These are phyloP conservation scores for Rissa tridactyla DNA, from an alignment of 2,113 vertebrate genomes.

Conservation along the genomic window DNA sequence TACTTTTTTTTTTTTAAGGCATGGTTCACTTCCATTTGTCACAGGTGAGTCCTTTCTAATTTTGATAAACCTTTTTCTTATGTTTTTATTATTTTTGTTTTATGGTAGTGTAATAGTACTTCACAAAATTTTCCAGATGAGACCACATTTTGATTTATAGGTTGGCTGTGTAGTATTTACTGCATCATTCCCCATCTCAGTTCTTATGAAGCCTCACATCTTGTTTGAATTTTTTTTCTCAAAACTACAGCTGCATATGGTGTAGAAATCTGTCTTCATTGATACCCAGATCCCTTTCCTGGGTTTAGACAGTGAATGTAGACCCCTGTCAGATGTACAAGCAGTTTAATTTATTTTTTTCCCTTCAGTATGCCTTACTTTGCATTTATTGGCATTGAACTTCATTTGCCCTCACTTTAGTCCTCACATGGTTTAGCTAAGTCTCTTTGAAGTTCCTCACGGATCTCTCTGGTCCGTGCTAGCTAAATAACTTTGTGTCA, in stretches of 20 bases:
- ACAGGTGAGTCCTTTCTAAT: not conserved
- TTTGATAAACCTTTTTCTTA: not conserved
- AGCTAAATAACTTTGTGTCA: constrained; percentile 54
- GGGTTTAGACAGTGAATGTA: constrained; percentile 20
- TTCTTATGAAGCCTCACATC: constrained; percentile 20
- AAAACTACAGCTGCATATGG: constrained; percentile 28
- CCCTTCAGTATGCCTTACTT: constrained; percentile 35
- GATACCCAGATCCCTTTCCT: constrained; percentile 35
- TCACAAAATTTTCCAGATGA: not conserved
- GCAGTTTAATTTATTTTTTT: constrained; percentile 47
- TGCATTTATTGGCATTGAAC: constrained; percentile 58
- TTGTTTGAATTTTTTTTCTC: constrained; percentile 42
- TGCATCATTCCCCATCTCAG: not conserved
- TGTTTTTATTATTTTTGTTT: not conserved
- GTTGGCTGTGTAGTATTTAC: not conserved
- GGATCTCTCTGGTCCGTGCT: constrained; percentile 6
- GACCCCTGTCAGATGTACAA: constrained; percentile 42
- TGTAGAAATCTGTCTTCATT: constrained; percentile 52
- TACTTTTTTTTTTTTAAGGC: not conserved
- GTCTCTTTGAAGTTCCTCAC: constrained; percentile 44
- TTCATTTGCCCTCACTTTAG: constrained; percentile 43
- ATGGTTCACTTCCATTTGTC: not conserved
- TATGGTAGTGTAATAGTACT: not conserved
- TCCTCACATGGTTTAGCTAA: constrained; percentile 43
- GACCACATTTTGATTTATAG: constrained; percentile 1